These are phyloP conservation scores for Epinephelus coioides DNA, from an alignment of 2,797 vertebrate species.

Conservation along the genomic window DNA sequence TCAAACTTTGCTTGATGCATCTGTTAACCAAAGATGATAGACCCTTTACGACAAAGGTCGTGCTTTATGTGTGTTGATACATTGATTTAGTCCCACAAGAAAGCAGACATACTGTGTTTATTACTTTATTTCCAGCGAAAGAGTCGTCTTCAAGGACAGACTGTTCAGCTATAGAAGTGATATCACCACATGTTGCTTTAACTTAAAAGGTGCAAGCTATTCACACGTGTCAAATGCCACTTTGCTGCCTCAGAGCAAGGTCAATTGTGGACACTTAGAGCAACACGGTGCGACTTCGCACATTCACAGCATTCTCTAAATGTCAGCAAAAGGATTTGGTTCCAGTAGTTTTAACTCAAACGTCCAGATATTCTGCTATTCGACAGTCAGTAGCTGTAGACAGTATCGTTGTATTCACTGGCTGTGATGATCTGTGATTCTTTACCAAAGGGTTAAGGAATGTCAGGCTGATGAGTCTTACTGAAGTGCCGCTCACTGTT, in stretches of 20 bases:
- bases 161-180: conserved; percentile 25
- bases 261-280: conserved; percentile 21
- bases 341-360: conserved; percentile 11
- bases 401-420: neutral
- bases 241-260: conserved; percentile 23
- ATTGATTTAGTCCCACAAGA: neutral
- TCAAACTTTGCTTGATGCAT: neutral
- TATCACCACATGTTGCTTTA: conserved; percentile 58
- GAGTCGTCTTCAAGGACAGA: neutral
- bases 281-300: neutral
- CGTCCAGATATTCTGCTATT: conserved; percentile 1
- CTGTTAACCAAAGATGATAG: neutral
- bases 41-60: neutral
- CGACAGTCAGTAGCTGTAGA: neutral
- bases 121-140: conserved; percentile 8
- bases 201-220: conserved; percentile 34
- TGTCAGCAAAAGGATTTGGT: neutral
- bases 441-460: neutral
- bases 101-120: neutral
- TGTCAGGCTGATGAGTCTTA: neutral
- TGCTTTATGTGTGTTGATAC: no score
- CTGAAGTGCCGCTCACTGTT: neutral
- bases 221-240: conserved; percentile 36
- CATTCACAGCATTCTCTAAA: neutral
- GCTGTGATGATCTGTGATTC: neutral